phyloP scores from a whole-genome alignment of 2,797 vertebrate genomes.

The Urocyon cinereoargenteus region DNA sequence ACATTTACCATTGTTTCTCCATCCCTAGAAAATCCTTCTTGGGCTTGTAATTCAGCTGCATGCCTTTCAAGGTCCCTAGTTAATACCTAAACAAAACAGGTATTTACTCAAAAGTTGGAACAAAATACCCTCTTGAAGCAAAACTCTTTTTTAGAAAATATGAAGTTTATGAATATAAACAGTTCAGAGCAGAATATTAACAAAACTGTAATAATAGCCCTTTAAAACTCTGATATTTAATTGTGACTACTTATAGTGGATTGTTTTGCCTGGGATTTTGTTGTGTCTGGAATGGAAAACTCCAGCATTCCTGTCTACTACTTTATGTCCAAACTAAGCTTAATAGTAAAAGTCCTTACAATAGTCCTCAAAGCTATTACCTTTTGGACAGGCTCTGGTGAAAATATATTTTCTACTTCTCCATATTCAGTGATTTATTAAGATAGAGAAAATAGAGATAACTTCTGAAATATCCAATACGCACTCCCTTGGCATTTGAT shows the following conservation, averaged over 20 bases:
- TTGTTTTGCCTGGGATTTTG: conserved; percentile 4
- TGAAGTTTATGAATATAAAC: conserved; percentile 43
- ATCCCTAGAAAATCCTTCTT: conserved; percentile 91
- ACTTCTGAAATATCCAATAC: conserved; percentile 40
- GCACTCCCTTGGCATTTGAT: not conserved
- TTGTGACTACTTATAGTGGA: not conserved
- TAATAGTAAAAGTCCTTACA: conserved; percentile 32
- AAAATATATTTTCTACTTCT: conserved; percentile 15
- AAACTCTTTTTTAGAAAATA: conserved; percentile 37
- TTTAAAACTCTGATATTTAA: conserved; percentile 35
- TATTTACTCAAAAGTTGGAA: conserved; percentile 42
- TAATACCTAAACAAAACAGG: conserved; percentile 90
- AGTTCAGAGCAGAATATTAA: conserved; percentile 19
- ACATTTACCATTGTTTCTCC: conserved; percentile 94
- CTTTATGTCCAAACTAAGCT: conserved; percentile 18
- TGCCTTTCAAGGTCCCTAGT: conserved; percentile 96
- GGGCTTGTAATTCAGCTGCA: conserved; percentile 93
- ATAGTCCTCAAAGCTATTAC: not conserved
- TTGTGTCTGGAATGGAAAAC: not conserved
- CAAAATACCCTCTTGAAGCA: conserved; percentile 43
- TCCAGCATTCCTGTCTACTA: not conserved
- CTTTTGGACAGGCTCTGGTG: not conserved
- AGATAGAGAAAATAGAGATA: conserved; percentile 52
- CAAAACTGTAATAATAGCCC: not conserved
- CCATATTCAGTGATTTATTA: conserved; percentile 2